A percentile compares a stretch with the other conserved stretches of the same genome.
Evolutionary conservation across 1,140 invertebrate species (phyloP).

Genomic region (Druon quercuslanigerum): DNA sequence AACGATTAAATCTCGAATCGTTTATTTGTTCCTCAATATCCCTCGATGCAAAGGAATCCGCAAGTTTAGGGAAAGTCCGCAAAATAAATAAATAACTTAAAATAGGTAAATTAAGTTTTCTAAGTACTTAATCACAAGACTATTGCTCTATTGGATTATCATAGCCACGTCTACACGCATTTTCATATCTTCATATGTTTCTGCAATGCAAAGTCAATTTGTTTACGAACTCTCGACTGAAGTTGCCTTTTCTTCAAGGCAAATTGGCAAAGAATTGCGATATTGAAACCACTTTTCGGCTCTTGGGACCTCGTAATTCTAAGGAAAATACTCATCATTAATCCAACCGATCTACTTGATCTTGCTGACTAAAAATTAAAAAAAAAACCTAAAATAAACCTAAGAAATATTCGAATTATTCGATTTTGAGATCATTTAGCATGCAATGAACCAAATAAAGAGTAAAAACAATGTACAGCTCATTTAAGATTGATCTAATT

Average conservation of each 20-base stretch:
- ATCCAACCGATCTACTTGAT: not conserved
- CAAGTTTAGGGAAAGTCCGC: not conserved
- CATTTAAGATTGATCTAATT: slow-evolving; percentile 12
- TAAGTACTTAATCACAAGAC: slow-evolving; percentile 16
- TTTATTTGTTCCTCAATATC: not conserved
- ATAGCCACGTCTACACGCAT: not conserved
- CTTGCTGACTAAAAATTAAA: not conserved
- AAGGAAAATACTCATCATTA: not conserved
- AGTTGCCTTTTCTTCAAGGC: not conserved
- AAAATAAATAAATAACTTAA: slow-evolving; percentile 28
- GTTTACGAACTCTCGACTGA: not conserved
- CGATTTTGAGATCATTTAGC: slow-evolving; percentile 25
- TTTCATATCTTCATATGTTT: slow-evolving; percentile 2
- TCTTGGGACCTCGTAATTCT: not conserved
- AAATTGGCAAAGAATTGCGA: not conserved
- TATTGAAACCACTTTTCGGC: not conserved
- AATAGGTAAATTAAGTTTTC: slow-evolving; percentile 21
- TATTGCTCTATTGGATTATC: not conserved
- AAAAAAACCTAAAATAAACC: not conserved
- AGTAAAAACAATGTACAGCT: slow-evolving; percentile 1
- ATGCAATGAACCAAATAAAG: not conserved
- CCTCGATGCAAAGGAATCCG: not conserved
- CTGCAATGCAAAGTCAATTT: not conserved
- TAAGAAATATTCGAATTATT: not conserved
- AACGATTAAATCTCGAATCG: not conserved